phyloP scores from a whole-genome alignment of 30 jellyfish, hydroid and myxozoan genomes.

The Aurelia coerulea region DNA sequence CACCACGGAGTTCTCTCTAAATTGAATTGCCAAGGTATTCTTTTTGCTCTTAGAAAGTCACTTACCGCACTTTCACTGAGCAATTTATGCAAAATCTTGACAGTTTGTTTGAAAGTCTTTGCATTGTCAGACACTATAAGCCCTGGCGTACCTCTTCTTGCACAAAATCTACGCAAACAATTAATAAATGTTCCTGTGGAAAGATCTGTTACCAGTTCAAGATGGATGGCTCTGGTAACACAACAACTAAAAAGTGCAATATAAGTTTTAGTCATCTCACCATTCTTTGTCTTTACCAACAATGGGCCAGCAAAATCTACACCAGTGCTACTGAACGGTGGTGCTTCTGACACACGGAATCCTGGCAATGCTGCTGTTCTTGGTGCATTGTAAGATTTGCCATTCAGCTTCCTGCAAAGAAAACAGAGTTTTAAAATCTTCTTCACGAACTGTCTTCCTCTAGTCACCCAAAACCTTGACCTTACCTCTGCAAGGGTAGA shows the following conservation, averaged over 20 bases:
- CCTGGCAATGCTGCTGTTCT: conserved; percentile 24
- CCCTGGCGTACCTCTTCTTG: conserved; percentile 29
- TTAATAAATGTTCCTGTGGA: neutral
- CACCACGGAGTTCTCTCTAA: conserved; percentile 51
- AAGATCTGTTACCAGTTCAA: conserved; percentile 15
- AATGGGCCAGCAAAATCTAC: conserved; percentile 35
- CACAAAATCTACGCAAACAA: conserved; percentile 9
- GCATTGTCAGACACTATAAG: conserved; percentile 38
- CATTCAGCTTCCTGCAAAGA: conserved; percentile 23
- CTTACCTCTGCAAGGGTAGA: conserved; percentile 48
- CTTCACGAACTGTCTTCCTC: conserved; percentile 62
- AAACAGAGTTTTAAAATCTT: conserved; percentile 12
- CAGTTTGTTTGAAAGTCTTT: neutral
- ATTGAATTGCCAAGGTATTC: conserved; percentile 27
- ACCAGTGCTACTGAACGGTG: conserved; percentile 34
- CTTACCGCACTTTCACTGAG: neutral
- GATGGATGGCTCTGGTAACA: conserved; percentile 16
- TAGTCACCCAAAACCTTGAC: conserved; percentile 25
- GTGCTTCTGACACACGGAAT: conserved; percentile 13
- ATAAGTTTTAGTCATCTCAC: conserved; percentile 1
- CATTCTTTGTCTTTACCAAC: conserved; percentile 13
- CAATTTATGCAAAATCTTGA: neutral
- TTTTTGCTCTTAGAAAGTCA: neutral
- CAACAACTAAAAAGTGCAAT: conserved; percentile 17
- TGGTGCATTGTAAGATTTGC: conserved; percentile 35